Evolutionary conservation across 1,140 invertebrate species (phyloP).

Genomic region (Lasioglossum albipes): DNA sequence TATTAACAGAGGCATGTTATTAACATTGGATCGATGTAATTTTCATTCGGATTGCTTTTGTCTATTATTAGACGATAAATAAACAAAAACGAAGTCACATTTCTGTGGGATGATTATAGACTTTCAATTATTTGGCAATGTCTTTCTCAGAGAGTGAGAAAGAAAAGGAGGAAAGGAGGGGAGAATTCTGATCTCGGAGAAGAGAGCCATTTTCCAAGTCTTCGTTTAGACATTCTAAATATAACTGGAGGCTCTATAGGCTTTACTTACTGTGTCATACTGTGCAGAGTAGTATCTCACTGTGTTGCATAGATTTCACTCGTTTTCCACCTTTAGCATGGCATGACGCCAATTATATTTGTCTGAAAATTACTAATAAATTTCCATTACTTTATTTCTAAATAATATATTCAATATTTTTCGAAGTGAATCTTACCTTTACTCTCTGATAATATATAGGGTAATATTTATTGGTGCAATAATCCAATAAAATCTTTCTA

Average conservation of each 20-base stretch:
- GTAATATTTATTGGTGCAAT: background rate
- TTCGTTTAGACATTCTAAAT: slow-evolving; percentile 79
- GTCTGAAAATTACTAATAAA: slow-evolving; percentile 54
- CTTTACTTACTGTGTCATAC: slow-evolving; percentile 73
- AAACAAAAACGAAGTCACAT: background rate
- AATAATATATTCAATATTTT: slow-evolving; percentile 30
- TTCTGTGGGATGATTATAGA: slow-evolving; percentile 49
- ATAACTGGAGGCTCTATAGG: slow-evolving; percentile 74
- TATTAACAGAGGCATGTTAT: background rate
- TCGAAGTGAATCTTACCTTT: slow-evolving; percentile 5
- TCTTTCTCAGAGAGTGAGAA: slow-evolving; percentile 25
- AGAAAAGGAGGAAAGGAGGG: slow-evolving; percentile 42
- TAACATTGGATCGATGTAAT: background rate
- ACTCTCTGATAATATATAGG: background rate
- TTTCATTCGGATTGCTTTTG: background rate
- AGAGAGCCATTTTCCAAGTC: slow-evolving; percentile 79
- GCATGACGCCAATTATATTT: slow-evolving; percentile 65
- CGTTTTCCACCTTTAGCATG: slow-evolving; percentile 68
- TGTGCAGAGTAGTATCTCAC: slow-evolving; percentile 68
- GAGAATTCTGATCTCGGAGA: slow-evolving; percentile 55
- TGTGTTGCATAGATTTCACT: slow-evolving; percentile 69
- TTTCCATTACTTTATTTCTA: slow-evolving; percentile 40
- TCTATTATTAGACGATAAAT: background rate
- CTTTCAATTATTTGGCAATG: slow-evolving; percentile 51
- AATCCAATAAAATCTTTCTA: background rate